Percentiles rank a stretch among this genome's conserved stretches.
Conservation (phyloP, 1,140 invertebrate genomes). For the Euwallacea fornicatus region DNA sequence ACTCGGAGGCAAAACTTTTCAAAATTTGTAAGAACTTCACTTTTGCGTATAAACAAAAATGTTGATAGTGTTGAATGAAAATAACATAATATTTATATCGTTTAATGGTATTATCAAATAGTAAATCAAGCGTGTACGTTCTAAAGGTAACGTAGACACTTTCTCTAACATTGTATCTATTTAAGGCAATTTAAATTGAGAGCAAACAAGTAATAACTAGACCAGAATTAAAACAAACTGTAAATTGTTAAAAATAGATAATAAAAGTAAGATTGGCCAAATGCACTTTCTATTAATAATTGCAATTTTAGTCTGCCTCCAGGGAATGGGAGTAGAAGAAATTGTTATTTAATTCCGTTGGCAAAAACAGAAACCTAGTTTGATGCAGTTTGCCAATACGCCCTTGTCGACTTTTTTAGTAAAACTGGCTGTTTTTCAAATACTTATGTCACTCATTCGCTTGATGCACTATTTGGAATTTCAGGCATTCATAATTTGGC, state of each 20-base stretch:
- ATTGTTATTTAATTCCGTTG: slow-evolving; percentile 17
- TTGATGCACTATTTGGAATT: slow-evolving; percentile 14
- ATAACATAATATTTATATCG: slow-evolving; percentile 10
- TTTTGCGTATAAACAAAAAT: neutral
- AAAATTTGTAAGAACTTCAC: neutral
- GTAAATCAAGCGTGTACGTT: slow-evolving; percentile 23
- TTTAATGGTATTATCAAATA: slow-evolving; percentile 22
- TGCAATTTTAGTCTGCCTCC: slow-evolving; percentile 9
- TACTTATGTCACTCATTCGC: slow-evolving; percentile 22
- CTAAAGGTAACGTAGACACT: slow-evolving; percentile 30
- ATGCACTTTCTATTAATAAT: slow-evolving; percentile 30
- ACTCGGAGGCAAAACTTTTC: too few species aligned
- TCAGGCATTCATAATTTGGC: slow-evolving; percentile 25
- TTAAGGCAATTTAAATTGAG: slow-evolving; percentile 37
- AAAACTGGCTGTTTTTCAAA: slow-evolving; percentile 18
- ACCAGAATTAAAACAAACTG: slow-evolving; percentile 29
- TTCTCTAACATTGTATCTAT: slow-evolving; percentile 38
- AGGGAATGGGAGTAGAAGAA: slow-evolving; percentile 4
- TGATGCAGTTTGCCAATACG: slow-evolving; percentile 22
- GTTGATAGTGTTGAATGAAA: neutral
- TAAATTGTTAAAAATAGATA: slow-evolving; percentile 9
- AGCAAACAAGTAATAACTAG: slow-evolving; percentile 30
- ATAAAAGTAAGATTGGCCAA: slow-evolving; percentile 15
- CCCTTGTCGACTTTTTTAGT: slow-evolving; percentile 26
- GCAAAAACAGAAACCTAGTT: slow-evolving; percentile 21